Base-by-base conservation (phyloP, 92 coral and sea anemone species). In the Parazoanthus darwini region DNA sequence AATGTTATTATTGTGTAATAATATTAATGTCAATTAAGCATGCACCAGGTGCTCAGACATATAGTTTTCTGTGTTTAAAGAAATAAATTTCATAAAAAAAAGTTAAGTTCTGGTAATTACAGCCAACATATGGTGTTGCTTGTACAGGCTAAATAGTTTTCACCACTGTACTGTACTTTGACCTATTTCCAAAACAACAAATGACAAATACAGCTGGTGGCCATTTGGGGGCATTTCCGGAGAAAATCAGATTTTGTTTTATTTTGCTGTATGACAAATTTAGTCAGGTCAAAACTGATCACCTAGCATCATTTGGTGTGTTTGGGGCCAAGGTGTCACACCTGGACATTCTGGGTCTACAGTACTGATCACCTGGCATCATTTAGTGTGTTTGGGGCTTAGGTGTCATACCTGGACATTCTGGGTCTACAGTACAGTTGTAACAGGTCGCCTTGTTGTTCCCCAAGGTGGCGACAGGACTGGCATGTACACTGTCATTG, bases 401-500 rank as follows among this genome's bases (percentile, higher is more conserved):
- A 70, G 38, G 48, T 16, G 38, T 25, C 87, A 44, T 71, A 84
- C 87, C 87, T 68, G 87, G 25, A n/a, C 87, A 84, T 33, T 48
- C 22, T 44, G 87, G 79, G 35, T 14, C 56, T 10, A 71, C 77
- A 16, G 87, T 84, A 72, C 87, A 84, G 78, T 84, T 84, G 23
- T 46, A 48, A 18, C 87, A 84, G 26, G 87, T 42, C 20, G 38
- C 87, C 75, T 11, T 2, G 37, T 84, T 84, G 38, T 46, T 51
- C 67, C 68, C 66, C 0, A 35, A 33, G 43, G 79, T 70, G 6
- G 63, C n/a, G 25, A 84, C 68, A 70, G 87, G 87, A 70, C 87
- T 84, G n/a, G 26, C 78, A 68, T 84, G 87, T 22, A 70, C 66
- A 48, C 87, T 84, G 67, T 79, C 44, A 71, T 84, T 84, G 15